Evolutionary conservation across 1,140 invertebrate species (phyloP).

Genomic region (Nephila pilipes): DNA sequence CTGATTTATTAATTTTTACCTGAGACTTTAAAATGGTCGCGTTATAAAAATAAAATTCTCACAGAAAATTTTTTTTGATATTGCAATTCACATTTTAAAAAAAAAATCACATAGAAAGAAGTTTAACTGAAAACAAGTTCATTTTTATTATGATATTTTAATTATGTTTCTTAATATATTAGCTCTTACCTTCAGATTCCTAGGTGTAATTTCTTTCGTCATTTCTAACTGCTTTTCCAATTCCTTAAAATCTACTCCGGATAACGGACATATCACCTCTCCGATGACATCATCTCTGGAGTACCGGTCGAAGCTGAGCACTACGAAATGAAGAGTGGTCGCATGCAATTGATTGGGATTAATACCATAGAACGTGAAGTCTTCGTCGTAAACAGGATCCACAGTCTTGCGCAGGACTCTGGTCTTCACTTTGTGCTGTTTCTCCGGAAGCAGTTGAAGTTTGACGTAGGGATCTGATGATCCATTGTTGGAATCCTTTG

Average conservation of each 20-base stretch:
- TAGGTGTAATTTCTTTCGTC: conserved; percentile 77
- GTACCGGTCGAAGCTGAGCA: conserved; percentile 98
- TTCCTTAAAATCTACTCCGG: conserved; percentile 66
- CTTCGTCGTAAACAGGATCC: conserved; percentile 97
- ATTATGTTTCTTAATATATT: too few species aligned
- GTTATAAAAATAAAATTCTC: too few species aligned
- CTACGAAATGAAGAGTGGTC: conserved; percentile 95
- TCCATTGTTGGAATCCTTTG: conserved; percentile 86
- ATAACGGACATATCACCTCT: conserved; percentile 91
- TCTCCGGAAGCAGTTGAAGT: conserved; percentile 94
- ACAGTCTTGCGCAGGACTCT: conserved; percentile 94
- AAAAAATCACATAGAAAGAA: too few species aligned
- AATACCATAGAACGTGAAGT: conserved; percentile 97
- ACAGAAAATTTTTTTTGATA: too few species aligned
- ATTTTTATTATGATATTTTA: too few species aligned
- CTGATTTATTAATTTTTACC: too few species aligned
- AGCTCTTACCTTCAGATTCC: conserved; percentile 76
- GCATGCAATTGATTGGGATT: conserved; percentile 90
- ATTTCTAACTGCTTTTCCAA: conserved; percentile 78
- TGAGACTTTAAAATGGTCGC: too few species aligned
- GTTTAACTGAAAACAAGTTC: too few species aligned
- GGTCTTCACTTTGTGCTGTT: conserved; percentile 98
- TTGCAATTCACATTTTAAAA: too few species aligned
- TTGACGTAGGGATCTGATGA: conserved; percentile 96
- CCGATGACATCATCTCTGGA: conserved; percentile 98